Percentiles rank a stretch among this genome's conserved stretches.
phyloP scores from a whole-genome alignment of 2,888 invertebrate species.

The Volucella inflata region DNA sequence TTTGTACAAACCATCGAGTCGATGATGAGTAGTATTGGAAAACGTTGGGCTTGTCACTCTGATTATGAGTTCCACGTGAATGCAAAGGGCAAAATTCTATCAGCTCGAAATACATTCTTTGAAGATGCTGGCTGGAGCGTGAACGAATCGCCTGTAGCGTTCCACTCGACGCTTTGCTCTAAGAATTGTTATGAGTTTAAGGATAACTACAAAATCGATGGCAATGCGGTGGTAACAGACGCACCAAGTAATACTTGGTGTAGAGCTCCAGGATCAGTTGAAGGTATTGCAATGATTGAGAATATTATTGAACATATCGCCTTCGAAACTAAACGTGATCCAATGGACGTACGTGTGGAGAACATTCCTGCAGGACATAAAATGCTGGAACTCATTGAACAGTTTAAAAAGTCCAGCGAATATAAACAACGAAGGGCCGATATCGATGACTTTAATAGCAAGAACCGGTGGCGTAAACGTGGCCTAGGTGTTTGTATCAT shows the following conservation, averaged over 20 bases:
- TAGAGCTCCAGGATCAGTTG: slow-evolving; percentile 87
- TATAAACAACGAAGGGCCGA: slow-evolving; percentile 85
- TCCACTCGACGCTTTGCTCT: slow-evolving; percentile 78
- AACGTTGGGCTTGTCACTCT: slow-evolving; percentile 86
- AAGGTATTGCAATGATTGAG: slow-evolving; percentile 87
- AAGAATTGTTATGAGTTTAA: slow-evolving; percentile 87
- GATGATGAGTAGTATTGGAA: slow-evolving; percentile 89
- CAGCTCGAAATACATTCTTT: slow-evolving; percentile 85
- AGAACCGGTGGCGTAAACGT: slow-evolving; percentile 92
- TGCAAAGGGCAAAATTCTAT: slow-evolving; percentile 87
- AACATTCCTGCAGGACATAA: slow-evolving; percentile 84
- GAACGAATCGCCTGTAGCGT: slow-evolving; percentile 85
- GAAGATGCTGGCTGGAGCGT: slow-evolving; percentile 85
- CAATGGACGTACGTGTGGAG: slow-evolving; percentile 85
- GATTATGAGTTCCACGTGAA: slow-evolving; percentile 88
- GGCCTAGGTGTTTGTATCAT: slow-evolving; percentile 89
- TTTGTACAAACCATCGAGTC: slow-evolving; percentile 89
- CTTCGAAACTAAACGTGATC: slow-evolving; percentile 85
- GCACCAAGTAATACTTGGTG: slow-evolving; percentile 88
- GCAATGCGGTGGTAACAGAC: slow-evolving; percentile 87
- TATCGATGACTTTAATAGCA: slow-evolving; percentile 86
- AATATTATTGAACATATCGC: slow-evolving; percentile 89
- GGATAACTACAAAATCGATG: slow-evolving; percentile 89
- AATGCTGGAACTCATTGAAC: slow-evolving; percentile 84
- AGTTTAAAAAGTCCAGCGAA: slow-evolving; percentile 84